These are phyloP conservation scores for Amphimallon solstitiale DNA, from an alignment of 2,888 invertebrate species.

Conservation along the genomic window DNA sequence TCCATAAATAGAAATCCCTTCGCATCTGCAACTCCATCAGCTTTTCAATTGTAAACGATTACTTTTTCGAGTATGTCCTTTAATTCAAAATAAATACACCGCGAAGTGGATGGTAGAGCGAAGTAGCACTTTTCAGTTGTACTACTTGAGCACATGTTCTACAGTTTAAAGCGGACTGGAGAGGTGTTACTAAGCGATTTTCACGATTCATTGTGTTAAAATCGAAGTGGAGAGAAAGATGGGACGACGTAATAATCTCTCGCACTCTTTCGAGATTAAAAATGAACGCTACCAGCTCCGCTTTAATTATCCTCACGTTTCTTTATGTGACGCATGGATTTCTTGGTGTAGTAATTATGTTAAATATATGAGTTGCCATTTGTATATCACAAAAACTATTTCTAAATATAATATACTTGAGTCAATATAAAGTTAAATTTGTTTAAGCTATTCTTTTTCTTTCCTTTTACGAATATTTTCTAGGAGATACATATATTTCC, in stretches of 20 bases:
- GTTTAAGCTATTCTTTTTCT: too few relatives aligned
- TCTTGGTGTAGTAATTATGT: background rate
- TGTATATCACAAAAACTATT: too few relatives aligned
- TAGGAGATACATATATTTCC: too few relatives aligned
- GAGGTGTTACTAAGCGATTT: background rate
- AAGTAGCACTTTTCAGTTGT: constrained; percentile 5
- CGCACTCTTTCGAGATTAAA: constrained; percentile 9
- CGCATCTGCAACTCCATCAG: too few relatives aligned
- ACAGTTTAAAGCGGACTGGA: constrained; percentile 1
- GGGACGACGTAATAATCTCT: background rate
- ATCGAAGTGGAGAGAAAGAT: background rate
- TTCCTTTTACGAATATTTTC: too few relatives aligned
- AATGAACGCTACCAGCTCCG: background rate
- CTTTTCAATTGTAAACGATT: background rate
- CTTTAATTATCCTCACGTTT: background rate
- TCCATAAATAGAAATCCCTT: too few relatives aligned
- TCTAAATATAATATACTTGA: too few relatives aligned
- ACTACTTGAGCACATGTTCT: constrained; percentile 17
- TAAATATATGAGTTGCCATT: background rate
- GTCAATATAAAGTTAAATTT: too few relatives aligned
- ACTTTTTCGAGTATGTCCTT: background rate
- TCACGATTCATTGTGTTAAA: background rate
- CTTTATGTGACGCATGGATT: background rate
- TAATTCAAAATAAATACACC: constrained; percentile 14
- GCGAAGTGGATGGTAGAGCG: background rate